These are phyloP conservation scores for Lithobates pipiens DNA, from an alignment of 2,797 vertebrate species.

Conservation along the genomic window DNA sequence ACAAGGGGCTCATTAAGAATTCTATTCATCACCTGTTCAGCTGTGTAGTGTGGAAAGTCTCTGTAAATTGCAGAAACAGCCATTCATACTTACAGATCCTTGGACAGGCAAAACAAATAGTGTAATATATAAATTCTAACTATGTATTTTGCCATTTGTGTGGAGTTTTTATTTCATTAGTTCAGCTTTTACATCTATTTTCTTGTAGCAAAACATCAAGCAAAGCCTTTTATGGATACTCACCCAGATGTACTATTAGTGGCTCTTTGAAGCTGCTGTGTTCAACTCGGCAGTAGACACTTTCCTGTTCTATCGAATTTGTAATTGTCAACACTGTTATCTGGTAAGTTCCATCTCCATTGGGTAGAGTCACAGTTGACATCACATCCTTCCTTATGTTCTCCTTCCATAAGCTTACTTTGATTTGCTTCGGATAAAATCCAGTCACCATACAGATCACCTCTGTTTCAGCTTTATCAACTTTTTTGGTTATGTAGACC, in stretches of 20 bases:
- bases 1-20: too few relatives aligned
- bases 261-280: slow-evolving; percentile 5
- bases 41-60: too few relatives aligned
- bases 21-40: too few relatives aligned
- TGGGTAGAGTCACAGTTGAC: slow-evolving; percentile 12
- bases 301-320: not conserved
- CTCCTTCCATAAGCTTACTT: slow-evolving; percentile 11
- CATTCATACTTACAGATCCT: too few relatives aligned
- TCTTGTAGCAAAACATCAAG: too few relatives aligned
- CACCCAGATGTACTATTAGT: not conserved
- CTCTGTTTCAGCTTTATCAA: not conserved
- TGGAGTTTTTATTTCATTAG: too few relatives aligned
- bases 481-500: not conserved
- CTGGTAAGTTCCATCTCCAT: not conserved
- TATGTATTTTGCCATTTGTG: too few relatives aligned
- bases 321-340: not conserved
- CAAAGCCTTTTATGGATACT: not conserved
- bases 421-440: not conserved
- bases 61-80: too few relatives aligned
- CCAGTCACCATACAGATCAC: not conserved
- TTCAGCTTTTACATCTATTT: too few relatives aligned
- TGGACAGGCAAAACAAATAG: too few relatives aligned
- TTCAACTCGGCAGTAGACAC: not conserved
- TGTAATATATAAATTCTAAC: too few relatives aligned
- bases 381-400: not conserved